phyloP scores from a whole-genome alignment of 2,888 invertebrate species.

The Brachynemurus nebulosus region DNA sequence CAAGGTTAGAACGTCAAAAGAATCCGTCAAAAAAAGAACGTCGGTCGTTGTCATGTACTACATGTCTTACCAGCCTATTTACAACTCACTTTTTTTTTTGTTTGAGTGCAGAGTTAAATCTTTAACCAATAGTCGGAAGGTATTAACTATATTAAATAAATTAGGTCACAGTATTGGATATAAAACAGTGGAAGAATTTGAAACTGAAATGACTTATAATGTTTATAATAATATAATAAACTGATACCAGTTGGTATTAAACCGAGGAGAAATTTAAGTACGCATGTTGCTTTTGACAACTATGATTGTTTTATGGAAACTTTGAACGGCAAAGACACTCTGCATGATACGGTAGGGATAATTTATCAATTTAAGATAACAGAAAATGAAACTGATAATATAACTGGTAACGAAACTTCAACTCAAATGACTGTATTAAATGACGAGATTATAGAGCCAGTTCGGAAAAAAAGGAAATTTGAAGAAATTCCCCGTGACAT shows the following conservation, averaged over 20 bases:
- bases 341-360: too few relatives aligned
- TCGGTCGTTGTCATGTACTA: too few relatives aligned
- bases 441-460: neutral
- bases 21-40: too few relatives aligned
- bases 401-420: too few relatives aligned
- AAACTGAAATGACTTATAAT: conserved; percentile 6
- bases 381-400: neutral
- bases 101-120: too few relatives aligned
- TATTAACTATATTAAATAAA: neutral
- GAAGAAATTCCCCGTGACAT: neutral
- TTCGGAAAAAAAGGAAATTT: neutral
- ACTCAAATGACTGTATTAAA: neutral
- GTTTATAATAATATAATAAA: neutral
- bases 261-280: conserved; percentile 4
- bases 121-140: conserved; percentile 1
- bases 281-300: conserved; percentile 11
- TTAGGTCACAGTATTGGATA: neutral
- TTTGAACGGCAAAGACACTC: neutral
- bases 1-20: too few relatives aligned
- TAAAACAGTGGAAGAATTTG: neutral
- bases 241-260: conserved; percentile 5
- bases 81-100: too few relatives aligned
- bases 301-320: neutral
- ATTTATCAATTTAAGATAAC: neutral
- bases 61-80: too few relatives aligned